Base-by-base conservation (phyloP, 1,140 invertebrate species). In the Heliconius hewitsoni region DNA sequence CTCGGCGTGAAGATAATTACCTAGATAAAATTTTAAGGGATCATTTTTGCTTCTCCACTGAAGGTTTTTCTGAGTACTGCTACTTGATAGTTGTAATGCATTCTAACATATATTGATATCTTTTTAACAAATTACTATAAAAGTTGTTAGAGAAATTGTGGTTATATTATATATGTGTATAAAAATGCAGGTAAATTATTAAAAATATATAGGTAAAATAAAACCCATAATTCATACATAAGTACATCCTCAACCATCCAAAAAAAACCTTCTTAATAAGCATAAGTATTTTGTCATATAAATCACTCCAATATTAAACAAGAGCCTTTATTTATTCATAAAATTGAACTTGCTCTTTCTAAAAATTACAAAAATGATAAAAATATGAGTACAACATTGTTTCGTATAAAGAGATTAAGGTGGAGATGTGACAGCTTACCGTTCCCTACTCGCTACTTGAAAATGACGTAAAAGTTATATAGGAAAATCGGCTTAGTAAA, bases 1-100 rank as follows among this genome's bases (percentile, higher is more conserved):
- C 86, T 80, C 81, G 78, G 76, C 81, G 76, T 77, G 55, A 85
- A 87, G 84, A 87, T 90, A 89, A 90, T 90, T 89, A 86, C 86
- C 84, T 84, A 82, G 85, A 90, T 88, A 90, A 90, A 88, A 85
- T 86, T 80, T 87, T 86, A 85, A 81, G 81, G 84, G 83, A 90
- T 86, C 18, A 86, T 83, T 87, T 89, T 77, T 77, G 78, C 71
- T 82, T 77, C 73, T 81, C 83, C 55, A 78, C 82, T 72, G 18
- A 73, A 57, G 11, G 3, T 66, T 27, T 30, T 66, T 66, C 60
- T 66, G 60, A 66, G 55, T 9, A 23, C n/a, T 57, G 55, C 8
- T 9, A 57, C 8, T 66, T 27, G 27, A 30, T 66, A 66, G 23
- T 30, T 66, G 13, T 11, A 27, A 23, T 30, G 3, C 5, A 60